Evolutionary conservation across 2,888 invertebrate genomes (phyloP).

Genomic region (Drosophila setosimentum): DNA sequence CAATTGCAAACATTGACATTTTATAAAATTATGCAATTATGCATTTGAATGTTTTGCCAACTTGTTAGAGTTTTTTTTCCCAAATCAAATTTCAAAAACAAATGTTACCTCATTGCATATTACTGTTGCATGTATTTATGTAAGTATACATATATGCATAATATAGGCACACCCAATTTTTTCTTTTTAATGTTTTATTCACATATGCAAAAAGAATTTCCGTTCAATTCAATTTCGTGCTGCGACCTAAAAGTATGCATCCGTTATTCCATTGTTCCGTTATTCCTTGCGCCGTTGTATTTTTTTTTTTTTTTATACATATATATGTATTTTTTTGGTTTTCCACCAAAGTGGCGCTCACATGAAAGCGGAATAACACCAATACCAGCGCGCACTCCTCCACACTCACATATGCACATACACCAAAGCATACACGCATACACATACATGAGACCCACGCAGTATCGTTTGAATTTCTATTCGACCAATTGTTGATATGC

Average conservation of each 20-base stretch:
- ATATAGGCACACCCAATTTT: slow-evolving; percentile 24
- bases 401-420: slow-evolving; percentile 3
- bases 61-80: background rate
- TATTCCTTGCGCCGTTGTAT: slow-evolving; percentile 28
- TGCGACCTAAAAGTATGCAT: slow-evolving; percentile 64
- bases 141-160: background rate
- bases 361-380: slow-evolving; percentile 32
- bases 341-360: slow-evolving; percentile 59
- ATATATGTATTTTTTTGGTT: slow-evolving; percentile 19
- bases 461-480: slow-evolving; percentile 44
- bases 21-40: background rate
- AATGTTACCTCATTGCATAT: slow-evolving; percentile 30
- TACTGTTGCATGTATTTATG: slow-evolving; percentile 19
- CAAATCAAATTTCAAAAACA: slow-evolving; percentile 27
- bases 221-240: slow-evolving; percentile 72
- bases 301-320: slow-evolving; percentile 22
- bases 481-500: slow-evolving; percentile 81
- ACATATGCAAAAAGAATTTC: slow-evolving; percentile 81
- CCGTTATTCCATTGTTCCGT: slow-evolving; percentile 31
- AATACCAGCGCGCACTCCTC: slow-evolving; percentile 2
- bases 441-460: slow-evolving; percentile 6
- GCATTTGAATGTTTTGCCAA: background rate
- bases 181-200: slow-evolving; percentile 69
- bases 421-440: slow-evolving; percentile 10
- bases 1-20: slow-evolving; percentile 13